These are phyloP conservation scores for Dendroctonus ponderosae DNA, from an alignment of 1,140 invertebrate genomes.

Conservation along the genomic window DNA sequence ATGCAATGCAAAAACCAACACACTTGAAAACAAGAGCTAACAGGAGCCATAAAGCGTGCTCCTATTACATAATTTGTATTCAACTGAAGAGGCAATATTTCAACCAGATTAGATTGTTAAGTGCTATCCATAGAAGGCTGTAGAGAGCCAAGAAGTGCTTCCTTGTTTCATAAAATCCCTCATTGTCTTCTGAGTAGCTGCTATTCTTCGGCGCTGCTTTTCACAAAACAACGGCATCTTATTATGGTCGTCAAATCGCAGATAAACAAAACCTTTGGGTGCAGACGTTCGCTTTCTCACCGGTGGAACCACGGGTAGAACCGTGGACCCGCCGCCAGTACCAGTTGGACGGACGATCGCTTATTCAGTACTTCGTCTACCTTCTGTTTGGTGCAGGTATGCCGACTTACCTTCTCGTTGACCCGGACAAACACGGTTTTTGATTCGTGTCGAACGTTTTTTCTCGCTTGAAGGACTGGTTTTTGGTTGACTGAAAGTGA, in stretches of 20 bases:
- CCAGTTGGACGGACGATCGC: conserved; percentile 12
- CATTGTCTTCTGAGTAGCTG: too few species aligned
- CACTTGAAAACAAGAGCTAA: too few species aligned
- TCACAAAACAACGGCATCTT: conserved; percentile 14
- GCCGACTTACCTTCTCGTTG: conserved; percentile 13
- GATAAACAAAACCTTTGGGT: conserved; percentile 22
- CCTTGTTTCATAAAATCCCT: too few species aligned
- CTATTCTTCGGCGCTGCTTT: too few species aligned
- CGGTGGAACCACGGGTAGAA: conserved; percentile 4
- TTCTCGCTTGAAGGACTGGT: conserved; percentile 12
- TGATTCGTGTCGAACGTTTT: conserved; percentile 13
- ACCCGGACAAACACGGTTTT: conserved; percentile 13
- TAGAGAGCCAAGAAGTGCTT: too few species aligned
- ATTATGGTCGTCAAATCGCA: conserved; percentile 12
- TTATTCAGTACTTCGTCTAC: conserved; percentile 30
- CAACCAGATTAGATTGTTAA: too few species aligned
- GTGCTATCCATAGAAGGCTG: too few species aligned
- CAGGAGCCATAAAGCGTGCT: too few species aligned
- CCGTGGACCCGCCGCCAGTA: conserved; percentile 15
- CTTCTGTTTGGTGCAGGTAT: conserved; percentile 25
- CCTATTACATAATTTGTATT: too few species aligned
- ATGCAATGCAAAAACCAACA: too few species aligned
- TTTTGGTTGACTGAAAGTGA: conserved; percentile 18
- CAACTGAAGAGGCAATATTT: too few species aligned
- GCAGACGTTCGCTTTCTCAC: conserved; percentile 28